Evolutionary conservation across 2,888 invertebrate species (phyloP).

Genomic region (Halictus quadricinctus): DNA sequence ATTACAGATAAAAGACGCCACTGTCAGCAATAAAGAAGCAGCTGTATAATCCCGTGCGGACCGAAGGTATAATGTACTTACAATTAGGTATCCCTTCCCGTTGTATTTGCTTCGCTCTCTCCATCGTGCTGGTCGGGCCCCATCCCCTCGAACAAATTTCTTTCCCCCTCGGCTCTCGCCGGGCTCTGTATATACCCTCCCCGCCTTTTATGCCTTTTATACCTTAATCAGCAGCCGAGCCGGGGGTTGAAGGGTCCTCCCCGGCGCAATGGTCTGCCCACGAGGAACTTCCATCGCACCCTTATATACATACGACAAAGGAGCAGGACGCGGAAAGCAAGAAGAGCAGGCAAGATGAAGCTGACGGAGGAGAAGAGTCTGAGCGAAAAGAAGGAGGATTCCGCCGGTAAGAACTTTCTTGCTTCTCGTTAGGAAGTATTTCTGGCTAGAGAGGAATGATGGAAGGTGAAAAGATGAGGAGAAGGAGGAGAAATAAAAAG

Average conservation of each 20-base stretch:
- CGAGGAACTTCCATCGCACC: conserved; percentile 57
- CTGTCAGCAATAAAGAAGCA: conserved; percentile 71
- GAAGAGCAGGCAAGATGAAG: conserved; percentile 18
- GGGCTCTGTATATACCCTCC: conserved; percentile 47
- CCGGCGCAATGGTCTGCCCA: conserved; percentile 65
- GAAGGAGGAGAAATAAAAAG: background rate
- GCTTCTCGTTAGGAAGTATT: conserved; percentile 64
- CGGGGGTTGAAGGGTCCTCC: conserved; percentile 66
- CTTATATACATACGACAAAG: conserved; percentile 54
- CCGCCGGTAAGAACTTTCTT: conserved; percentile 62
- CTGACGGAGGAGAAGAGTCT: conserved; percentile 8
- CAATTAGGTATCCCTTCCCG: conserved; percentile 69
- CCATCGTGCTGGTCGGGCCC: background rate
- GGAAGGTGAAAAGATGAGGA: conserved; percentile 22
- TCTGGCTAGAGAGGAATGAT: conserved; percentile 32
- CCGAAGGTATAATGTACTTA: conserved; percentile 72
- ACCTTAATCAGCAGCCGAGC: conserved; percentile 69
- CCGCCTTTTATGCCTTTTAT: conserved; percentile 71
- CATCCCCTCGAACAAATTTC: conserved; percentile 62
- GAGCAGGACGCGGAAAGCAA: conserved; percentile 39
- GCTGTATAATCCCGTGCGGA: conserved; percentile 68
- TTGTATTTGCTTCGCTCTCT: conserved; percentile 63
- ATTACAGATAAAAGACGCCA: conserved; percentile 68
- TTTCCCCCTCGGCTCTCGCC: conserved; percentile 51
- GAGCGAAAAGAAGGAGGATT: conserved; percentile 30